Evolutionary conservation across 2,113 vertebrate genomes (phyloP), one percentile per base, ranked within the genome.

Genomic region (Tylochromis polylepis): DNA sequence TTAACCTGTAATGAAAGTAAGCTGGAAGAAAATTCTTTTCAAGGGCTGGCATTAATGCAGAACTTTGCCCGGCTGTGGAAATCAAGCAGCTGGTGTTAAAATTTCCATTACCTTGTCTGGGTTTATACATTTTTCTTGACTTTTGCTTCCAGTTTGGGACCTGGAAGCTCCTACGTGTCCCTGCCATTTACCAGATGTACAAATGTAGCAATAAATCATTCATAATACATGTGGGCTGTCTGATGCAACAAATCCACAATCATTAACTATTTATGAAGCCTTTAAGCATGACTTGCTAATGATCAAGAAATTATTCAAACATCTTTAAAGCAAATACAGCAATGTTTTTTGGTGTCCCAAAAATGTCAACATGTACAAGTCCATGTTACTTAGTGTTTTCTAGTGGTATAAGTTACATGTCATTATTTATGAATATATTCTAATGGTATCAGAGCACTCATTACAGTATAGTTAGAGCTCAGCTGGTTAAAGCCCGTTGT

Each of bases 181-280:
- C 20, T 31, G n/a, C 14, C 59, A 27, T 53, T 79, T 7, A 89
- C 70, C 87, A 89, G 85, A 86, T 88, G 88, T 59, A 80, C 2
- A 18, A 46, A 85, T 85, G 57, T 11, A 87, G 27, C 78, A 65
- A 82, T 79, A 84, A 24, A 29, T 59, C 49, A 77, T 89, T 77
- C 27, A 89, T 86, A 86, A 88, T 85, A 46, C 60, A 85, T 72
- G 59, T 87, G 56, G 60, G 34, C 72, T 82, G 82, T 27, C 57
- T 79, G 58, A 27, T 67, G 81, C 57, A 72, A 82, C 79, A 87
- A 79, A 81, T 86, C 90, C 16, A 82, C 38, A 79, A 27, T 62
- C 72, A 86, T 91, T 16, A 87, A 91, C n/a, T 79, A 83, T 90
- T 83, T 6, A 88, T 75, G 38, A 86, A 38, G 67, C 86, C 84